A percentile compares a stretch with the other conserved stretches of the same genome.
Evolutionary conservation across 2,888 invertebrate genomes (phyloP).

Genomic region (Rhingia campestris): DNA sequence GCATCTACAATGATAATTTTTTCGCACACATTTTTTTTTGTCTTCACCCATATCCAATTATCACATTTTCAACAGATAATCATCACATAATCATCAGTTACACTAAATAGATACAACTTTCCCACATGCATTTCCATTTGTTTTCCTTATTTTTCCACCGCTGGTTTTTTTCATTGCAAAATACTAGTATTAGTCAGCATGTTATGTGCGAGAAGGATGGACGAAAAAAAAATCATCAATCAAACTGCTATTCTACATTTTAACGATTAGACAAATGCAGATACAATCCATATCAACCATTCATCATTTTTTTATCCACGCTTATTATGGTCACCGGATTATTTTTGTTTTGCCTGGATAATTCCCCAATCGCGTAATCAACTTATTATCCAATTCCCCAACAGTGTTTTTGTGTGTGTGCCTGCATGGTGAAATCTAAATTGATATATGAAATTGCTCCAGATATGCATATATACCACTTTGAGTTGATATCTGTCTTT

Average conservation of each 20-base stretch:
- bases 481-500: neutral
- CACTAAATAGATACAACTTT: constrained; percentile 52
- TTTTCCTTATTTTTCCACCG: constrained; percentile 16
- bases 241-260: constrained; percentile 34
- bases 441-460: constrained; percentile 57
- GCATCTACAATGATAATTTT: constrained; percentile 8
- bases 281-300: neutral
- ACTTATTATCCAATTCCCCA: constrained; percentile 59
- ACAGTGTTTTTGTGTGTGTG: neutral
- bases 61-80: constrained; percentile 49
- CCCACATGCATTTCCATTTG: constrained; percentile 43
- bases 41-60: constrained; percentile 36
- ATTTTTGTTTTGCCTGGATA: constrained; percentile 28
- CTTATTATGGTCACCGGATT: constrained; percentile 18
- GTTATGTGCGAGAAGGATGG: constrained; percentile 7
- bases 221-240: constrained; percentile 42
- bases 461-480: constrained; percentile 16
- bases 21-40: constrained; percentile 34
- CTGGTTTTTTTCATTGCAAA: constrained; percentile 1
- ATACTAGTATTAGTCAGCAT: neutral
- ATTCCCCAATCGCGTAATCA: constrained; percentile 61
- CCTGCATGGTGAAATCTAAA: constrained; percentile 51
- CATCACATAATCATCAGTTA: constrained; percentile 41
- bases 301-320: neutral
- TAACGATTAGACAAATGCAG: constrained; percentile 46